Evolutionary conservation across 2,113 vertebrate genomes (phyloP).

Genomic region (Arenaria interpres): DNA sequence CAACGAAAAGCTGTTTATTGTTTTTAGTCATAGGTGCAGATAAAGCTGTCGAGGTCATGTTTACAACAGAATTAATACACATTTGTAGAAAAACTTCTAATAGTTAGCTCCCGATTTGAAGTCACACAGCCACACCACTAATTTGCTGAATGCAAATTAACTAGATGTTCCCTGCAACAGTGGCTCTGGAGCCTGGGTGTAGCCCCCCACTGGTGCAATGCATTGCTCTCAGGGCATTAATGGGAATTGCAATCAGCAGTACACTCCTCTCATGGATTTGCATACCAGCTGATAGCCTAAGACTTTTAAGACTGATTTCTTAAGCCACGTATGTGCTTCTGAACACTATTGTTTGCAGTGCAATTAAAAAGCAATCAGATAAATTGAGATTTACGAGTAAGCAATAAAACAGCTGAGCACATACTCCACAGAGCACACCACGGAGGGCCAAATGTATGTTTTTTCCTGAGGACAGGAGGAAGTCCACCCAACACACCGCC

Average conservation of each 20-base stretch:
- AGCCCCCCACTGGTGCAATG: accelerated
- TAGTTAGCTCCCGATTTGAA: not conserved
- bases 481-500: not conserved
- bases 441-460: accelerated
- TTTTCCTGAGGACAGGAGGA: accelerated
- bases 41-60: accelerated
- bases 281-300: accelerated
- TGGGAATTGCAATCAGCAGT: accelerated
- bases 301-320: accelerated
- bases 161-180: accelerated
- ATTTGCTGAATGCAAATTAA: not conserved
- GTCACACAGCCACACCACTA: not conserved
- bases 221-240: accelerated
- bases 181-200: accelerated
- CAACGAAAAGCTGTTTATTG: not conserved
- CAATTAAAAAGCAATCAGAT: not conserved
- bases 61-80: not conserved
- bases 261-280: accelerated
- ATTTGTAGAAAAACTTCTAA: not conserved
- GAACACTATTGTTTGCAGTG: not conserved
- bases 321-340: not conserved
- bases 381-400: accelerated
- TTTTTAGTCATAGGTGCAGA: not conserved
- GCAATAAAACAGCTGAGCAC: accelerated
- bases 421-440: accelerated